phyloP scores from a whole-genome alignment of 1,140 invertebrate genomes.

The Cryptotermes secundus region DNA sequence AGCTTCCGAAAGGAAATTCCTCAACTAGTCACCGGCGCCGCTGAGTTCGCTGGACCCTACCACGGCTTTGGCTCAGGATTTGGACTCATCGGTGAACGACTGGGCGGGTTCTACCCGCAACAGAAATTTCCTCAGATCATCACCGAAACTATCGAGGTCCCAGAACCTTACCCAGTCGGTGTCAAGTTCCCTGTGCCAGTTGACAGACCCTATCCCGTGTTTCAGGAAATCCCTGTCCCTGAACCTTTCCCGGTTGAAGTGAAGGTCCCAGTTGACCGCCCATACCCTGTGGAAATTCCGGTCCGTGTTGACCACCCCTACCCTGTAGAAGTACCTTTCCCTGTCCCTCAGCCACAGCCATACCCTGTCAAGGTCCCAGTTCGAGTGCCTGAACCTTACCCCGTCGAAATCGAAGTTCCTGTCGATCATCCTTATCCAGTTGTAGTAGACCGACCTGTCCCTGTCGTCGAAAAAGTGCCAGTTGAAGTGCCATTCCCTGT shows the following conservation, averaged over 20 bases:
- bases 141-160: neutral
- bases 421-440: slow-evolving; percentile 44
- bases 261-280: slow-evolving; percentile 44
- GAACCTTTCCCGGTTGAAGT: slow-evolving; percentile 3
- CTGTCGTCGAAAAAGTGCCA: slow-evolving; percentile 41
- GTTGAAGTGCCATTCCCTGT: slow-evolving; percentile 37
- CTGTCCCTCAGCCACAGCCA: neutral
- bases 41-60: too few species aligned
- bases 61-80: too few species aligned
- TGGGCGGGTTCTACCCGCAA: neutral
- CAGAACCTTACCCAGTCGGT: neutral
- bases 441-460: slow-evolving; percentile 43
- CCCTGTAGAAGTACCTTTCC: slow-evolving; percentile 38
- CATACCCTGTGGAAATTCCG: slow-evolving; percentile 39
- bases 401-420: slow-evolving; percentile 58
- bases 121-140: neutral
- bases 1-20: too few species aligned
- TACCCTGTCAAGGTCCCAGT: slow-evolving; percentile 57
- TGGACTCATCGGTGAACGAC: neutral
- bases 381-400: slow-evolving; percentile 56
- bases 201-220: slow-evolving; percentile 47
- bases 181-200: too few species aligned
- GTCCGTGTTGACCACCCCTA: slow-evolving; percentile 37
- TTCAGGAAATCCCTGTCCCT: slow-evolving; percentile 46
- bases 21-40: too few species aligned